Conservation (phyloP, 1,140 invertebrate genomes). For the Leptinotarsa texana region DNA sequence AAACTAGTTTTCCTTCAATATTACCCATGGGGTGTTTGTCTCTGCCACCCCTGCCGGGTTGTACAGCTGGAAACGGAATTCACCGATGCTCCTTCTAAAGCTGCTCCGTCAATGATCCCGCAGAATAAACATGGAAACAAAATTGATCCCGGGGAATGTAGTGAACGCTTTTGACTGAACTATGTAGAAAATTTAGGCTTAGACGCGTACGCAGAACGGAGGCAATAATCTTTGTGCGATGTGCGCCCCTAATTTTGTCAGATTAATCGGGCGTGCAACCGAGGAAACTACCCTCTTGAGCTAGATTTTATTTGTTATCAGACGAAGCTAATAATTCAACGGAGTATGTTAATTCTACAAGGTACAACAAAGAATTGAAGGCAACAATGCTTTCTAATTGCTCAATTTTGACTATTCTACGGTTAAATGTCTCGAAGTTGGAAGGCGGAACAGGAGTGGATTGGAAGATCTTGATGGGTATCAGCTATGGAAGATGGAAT, state of each 20-base stretch:
- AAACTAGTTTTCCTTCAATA: too few relatives aligned
- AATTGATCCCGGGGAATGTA: not conserved
- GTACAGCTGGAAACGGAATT: not conserved
- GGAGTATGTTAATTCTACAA: constrained; percentile 3
- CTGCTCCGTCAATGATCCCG: not conserved
- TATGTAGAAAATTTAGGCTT: constrained; percentile 3
- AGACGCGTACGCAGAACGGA: not conserved
- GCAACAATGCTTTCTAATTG: constrained; percentile 8
- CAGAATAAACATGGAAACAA: not conserved
- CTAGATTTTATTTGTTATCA: not conserved
- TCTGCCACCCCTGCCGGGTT: not conserved
- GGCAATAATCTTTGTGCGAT: not conserved
- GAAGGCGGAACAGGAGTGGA: not conserved
- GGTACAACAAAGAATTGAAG: constrained; percentile 4
- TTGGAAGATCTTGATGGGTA: not conserved
- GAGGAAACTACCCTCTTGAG: not conserved
- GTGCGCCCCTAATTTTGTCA: not conserved
- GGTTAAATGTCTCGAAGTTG: not conserved
- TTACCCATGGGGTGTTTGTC: too few relatives aligned
- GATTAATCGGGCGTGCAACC: constrained; percentile 4
- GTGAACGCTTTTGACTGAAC: not conserved
- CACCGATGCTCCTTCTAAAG: not conserved
- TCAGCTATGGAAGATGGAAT: too few relatives aligned
- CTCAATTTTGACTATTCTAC: not conserved
- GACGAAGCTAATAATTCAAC: not conserved